Evolutionary conservation across 2,113 vertebrate species (phyloP).

Genomic region (Vicugna pacos): DNA sequence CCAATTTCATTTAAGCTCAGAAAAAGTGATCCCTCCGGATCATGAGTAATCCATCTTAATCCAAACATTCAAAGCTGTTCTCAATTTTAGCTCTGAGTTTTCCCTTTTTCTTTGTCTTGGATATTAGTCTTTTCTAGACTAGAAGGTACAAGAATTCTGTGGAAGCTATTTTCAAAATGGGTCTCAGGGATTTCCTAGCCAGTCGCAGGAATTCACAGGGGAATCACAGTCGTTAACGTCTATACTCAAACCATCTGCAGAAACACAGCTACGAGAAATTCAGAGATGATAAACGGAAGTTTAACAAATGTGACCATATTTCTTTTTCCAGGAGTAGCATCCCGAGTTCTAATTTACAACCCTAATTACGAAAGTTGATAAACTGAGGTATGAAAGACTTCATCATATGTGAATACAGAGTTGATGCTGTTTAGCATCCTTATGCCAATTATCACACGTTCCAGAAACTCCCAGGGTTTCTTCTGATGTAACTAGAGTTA

Average conservation of each 20-base stretch:
- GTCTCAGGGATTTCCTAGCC: background rate
- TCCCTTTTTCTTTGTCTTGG: background rate
- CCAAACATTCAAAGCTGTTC: background rate
- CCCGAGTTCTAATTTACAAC: background rate
- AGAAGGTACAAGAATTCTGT: background rate
- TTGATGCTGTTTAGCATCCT: background rate
- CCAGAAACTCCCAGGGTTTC: background rate
- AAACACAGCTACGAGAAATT: background rate
- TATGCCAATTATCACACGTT: background rate
- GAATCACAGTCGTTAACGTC: background rate
- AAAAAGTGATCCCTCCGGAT: background rate
- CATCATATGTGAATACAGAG: background rate
- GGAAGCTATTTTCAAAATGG: background rate
- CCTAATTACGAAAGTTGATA: slow-evolving; percentile 46
- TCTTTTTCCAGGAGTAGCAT: slow-evolving; percentile 2
- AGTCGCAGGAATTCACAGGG: slow-evolving; percentile 34
- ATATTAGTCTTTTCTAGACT: background rate
- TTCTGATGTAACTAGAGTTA: background rate
- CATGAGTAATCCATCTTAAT: background rate
- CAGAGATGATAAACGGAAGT: background rate
- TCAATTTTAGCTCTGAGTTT: background rate
- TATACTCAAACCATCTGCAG: background rate
- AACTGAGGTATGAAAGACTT: background rate
- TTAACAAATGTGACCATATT: background rate
- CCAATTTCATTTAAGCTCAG: background rate